A percentile compares a stretch with the other conserved stretches of the same genome.
phyloP scores from a whole-genome alignment of 2,888 invertebrate genomes.

The Tenthredo scrophulariae region DNA sequence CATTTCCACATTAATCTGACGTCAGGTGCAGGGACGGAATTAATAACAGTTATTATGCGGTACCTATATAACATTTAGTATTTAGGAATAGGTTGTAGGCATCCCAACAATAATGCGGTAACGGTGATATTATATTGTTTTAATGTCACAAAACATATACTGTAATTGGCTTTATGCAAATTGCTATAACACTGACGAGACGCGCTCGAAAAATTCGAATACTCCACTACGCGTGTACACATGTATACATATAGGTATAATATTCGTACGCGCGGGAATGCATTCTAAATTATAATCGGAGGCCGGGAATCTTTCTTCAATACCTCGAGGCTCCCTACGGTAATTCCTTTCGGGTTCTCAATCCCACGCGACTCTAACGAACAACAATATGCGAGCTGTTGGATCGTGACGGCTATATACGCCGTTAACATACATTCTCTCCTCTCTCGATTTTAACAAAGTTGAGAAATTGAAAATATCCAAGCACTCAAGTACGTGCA shows the following conservation, averaged over 20 bases:
- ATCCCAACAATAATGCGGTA: too few species aligned
- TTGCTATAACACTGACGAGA: neutral
- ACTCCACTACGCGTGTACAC: neutral
- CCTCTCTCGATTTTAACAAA: neutral
- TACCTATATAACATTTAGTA: neutral
- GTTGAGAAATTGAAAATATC: neutral
- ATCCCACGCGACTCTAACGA: slow-evolving; percentile 20
- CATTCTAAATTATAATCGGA: neutral
- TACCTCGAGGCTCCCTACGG: neutral
- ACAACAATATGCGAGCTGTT: neutral
- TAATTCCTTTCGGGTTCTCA: neutral
- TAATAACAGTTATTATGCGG: neutral
- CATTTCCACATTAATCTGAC: slow-evolving; percentile 3
- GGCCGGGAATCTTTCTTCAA: neutral
- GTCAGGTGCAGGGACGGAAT: neutral
- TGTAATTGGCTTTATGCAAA: neutral
- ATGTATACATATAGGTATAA: neutral
- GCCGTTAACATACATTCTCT: neutral
- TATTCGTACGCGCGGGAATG: neutral
- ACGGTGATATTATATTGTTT: too few species aligned
- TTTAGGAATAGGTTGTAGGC: too few species aligned
- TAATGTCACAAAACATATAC: neutral
- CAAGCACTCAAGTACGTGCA: neutral
- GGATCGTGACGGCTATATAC: neutral
- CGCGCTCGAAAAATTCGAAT: neutral